phyloP scores from a whole-genome alignment of 2,113 vertebrate genomes.

The Protobothrops flavoviridis region DNA sequence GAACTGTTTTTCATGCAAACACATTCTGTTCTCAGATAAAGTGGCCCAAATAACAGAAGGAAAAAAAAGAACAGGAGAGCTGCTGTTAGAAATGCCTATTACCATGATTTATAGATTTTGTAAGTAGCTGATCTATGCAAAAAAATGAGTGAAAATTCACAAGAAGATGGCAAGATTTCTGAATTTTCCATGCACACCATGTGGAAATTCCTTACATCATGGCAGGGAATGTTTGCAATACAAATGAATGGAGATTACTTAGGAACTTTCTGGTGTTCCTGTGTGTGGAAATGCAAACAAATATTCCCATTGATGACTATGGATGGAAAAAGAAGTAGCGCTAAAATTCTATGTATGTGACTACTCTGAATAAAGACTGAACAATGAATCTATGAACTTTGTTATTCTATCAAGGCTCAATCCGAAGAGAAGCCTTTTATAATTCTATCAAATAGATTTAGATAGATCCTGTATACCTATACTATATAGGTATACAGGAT shows the following conservation, averaged over 20 bases:
- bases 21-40: conserved; percentile 30
- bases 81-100: conserved; percentile 33
- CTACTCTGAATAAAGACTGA: background rate
- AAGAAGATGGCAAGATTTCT: background rate
- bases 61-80: background rate
- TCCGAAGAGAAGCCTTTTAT: background rate
- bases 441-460: background rate
- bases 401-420: background rate
- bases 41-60: conserved; percentile 46
- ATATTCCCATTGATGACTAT: background rate
- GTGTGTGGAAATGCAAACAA: background rate
- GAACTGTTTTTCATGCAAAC: conserved; percentile 58
- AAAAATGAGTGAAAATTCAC: conserved; percentile 2
- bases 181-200: background rate
- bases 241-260: background rate
- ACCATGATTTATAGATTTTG: background rate
- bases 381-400: background rate
- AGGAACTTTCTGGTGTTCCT: background rate
- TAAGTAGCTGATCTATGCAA: conserved; percentile 28
- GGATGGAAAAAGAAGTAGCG: background rate
- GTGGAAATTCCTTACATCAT: background rate
- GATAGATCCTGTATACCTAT: no score
- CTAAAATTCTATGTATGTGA: background rate
- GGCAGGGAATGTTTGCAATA: background rate
- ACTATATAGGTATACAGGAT: background rate